Evolutionary conservation across 2,888 invertebrate species (phyloP).

Genomic region (Thymelicus lineola): DNA sequence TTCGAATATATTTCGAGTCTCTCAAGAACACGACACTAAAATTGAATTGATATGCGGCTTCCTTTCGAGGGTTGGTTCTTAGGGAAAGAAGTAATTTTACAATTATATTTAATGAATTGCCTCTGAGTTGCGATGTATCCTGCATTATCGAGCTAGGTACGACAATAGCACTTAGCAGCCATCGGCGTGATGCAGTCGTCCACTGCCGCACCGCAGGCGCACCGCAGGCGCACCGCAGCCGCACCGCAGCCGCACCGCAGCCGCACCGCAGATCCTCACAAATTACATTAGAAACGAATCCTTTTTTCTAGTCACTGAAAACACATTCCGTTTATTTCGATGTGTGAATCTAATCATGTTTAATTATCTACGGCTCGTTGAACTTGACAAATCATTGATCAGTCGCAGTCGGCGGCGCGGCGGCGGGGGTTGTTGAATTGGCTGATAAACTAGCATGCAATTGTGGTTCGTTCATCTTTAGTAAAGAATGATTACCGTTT

Average conservation of each 20-base stretch:
- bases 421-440: background rate
- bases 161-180: too few species aligned
- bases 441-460: background rate
- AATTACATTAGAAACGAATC: background rate
- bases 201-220: background rate
- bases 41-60: too few species aligned
- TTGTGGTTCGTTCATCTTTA: background rate
- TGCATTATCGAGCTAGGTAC: too few species aligned
- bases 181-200: background rate
- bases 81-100: too few species aligned
- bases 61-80: too few species aligned
- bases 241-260: background rate
- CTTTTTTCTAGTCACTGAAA: background rate
- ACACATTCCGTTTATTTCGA: slow-evolving; percentile 26
- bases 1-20: too few species aligned
- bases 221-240: background rate
- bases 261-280: background rate
- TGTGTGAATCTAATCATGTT: slow-evolving; percentile 3
- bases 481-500: too few species aligned
- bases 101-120: too few species aligned
- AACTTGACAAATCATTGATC: slow-evolving; percentile 5
- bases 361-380: slow-evolving; percentile 10
- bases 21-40: too few species aligned
- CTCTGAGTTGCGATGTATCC: too few species aligned
- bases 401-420: background rate